phyloP scores from a whole-genome alignment of 2,113 vertebrate genomes.

The Corythornis cristatus region DNA sequence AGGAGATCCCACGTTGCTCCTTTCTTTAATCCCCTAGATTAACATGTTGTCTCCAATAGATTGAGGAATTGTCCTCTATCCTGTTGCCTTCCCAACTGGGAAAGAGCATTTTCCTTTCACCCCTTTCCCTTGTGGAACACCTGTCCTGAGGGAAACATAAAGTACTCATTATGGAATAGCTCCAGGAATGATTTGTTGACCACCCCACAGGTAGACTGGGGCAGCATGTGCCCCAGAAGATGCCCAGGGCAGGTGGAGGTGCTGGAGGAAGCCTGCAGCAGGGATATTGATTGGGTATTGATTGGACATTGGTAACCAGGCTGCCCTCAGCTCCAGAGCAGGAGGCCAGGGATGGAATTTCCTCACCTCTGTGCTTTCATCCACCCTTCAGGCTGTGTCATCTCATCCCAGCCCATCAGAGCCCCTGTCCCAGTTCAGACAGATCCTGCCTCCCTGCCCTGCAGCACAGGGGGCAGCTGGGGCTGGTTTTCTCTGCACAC shows the following conservation, averaged over 20 bases:
- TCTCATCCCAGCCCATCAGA: neutral
- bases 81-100: neutral
- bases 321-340: neutral
- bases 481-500: neutral
- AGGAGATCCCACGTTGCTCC: neutral
- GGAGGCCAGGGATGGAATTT: neutral
- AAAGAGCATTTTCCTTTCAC: neutral
- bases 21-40: neutral
- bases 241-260: neutral
- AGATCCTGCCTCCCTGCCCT: neutral
- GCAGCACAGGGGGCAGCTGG: neutral
- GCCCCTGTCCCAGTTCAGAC: fast-evolving
- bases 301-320: neutral
- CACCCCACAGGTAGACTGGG: neutral
- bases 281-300: too few species aligned
- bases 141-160: neutral
- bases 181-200: neutral
- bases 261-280: neutral
- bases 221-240: neutral
- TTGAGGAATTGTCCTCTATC: neutral
- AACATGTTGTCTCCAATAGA: neutral
- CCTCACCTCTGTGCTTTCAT: neutral
- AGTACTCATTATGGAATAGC: neutral
- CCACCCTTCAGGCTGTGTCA: neutral
- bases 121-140: neutral